These are phyloP conservation scores for Myrmecobius fasciatus DNA, from an alignment of 2,113 vertebrate genomes.

Conservation along the genomic window DNA sequence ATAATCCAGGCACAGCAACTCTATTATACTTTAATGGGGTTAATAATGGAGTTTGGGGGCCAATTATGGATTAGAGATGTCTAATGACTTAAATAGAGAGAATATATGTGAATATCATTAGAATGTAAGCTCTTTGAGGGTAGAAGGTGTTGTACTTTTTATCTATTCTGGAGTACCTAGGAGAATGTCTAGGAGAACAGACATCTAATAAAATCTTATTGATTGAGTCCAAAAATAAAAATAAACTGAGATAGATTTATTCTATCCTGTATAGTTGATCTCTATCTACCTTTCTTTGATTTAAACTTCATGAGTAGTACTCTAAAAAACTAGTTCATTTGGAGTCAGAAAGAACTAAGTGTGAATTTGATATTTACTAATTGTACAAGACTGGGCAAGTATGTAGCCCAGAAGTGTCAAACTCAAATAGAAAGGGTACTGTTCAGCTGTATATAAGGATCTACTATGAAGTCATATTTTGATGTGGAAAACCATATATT, in stretches of 20 bases:
- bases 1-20: not conserved
- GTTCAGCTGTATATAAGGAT: not conserved
- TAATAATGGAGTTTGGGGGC: not conserved
- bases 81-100: not conserved
- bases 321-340: not conserved
- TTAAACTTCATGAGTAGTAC: not conserved
- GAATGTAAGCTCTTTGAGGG: not conserved
- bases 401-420: not conserved
- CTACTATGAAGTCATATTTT: not conserved
- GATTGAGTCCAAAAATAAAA: not conserved
- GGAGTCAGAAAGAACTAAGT: not conserved
- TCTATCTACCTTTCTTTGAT: not conserved
- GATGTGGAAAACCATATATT: not conserved
- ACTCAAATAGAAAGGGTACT: not conserved
- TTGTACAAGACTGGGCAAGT: not conserved
- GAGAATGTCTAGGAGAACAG: not conserved
- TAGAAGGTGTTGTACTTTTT: not conserved
- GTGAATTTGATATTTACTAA: not conserved
- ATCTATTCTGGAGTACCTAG: not conserved
- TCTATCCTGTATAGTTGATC: not conserved
- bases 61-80: not conserved
- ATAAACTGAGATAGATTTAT: not conserved
- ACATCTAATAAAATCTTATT: not conserved
- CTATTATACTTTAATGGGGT: not conserved
- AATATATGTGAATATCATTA: not conserved